Conservation (phyloP, 2,888 invertebrate species). For the Vesta saturnalis region DNA sequence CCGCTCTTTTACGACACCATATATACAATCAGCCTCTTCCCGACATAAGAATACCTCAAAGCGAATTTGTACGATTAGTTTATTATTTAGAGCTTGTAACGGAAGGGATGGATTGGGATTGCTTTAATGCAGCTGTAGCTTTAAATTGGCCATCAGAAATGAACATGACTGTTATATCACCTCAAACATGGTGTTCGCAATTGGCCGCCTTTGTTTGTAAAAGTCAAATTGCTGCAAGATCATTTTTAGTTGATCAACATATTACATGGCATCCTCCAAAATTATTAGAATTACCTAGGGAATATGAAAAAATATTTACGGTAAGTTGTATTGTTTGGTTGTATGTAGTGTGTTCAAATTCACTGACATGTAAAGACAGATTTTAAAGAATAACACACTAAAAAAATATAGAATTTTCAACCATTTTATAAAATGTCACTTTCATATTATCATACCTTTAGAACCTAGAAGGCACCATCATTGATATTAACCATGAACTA, state of each 20-base stretch:
- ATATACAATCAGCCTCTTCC: slow-evolving; percentile 82
- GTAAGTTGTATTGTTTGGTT: slow-evolving; percentile 58
- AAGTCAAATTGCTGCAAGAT: slow-evolving; percentile 71
- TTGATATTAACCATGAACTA: no score
- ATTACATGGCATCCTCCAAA: slow-evolving; percentile 83
- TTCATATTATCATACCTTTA: no score
- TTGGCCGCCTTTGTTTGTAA: slow-evolving; percentile 67
- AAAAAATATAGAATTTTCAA: no score
- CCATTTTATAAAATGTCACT: no score
- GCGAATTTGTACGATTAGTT: slow-evolving; percentile 81
- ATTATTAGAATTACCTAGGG: slow-evolving; percentile 84
- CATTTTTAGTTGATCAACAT: slow-evolving; percentile 78
- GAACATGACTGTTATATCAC: slow-evolving; percentile 62
- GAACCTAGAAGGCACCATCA: no score
- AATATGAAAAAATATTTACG: slow-evolving; percentile 92
- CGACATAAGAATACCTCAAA: slow-evolving; percentile 69
- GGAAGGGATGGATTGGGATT: slow-evolving; percentile 72
- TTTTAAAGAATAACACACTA: no score
- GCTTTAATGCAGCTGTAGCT: slow-evolving; percentile 72
- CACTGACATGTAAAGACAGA: not conserved
- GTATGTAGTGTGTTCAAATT: not conserved
- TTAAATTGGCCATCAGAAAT: slow-evolving; percentile 67
- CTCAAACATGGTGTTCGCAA: slow-evolving; percentile 76
- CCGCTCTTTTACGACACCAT: slow-evolving; percentile 78
- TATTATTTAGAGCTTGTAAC: slow-evolving; percentile 81